Evolutionary conservation across 1,140 invertebrate species (phyloP).

Genomic region (Medauroidea extradentata): DNA sequence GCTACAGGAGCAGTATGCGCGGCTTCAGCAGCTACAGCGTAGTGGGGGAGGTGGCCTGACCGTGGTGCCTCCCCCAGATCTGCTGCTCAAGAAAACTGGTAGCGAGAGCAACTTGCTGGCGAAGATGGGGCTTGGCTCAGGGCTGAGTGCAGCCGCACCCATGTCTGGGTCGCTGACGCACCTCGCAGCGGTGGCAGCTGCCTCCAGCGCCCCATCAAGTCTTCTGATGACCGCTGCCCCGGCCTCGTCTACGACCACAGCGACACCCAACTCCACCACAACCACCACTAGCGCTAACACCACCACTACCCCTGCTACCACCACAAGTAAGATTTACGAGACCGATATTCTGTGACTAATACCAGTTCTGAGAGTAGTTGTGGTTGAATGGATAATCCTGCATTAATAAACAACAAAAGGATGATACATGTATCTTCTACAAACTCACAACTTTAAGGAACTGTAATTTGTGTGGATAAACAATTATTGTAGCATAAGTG

Average conservation of each 20-base stretch:
- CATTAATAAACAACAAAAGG: no score
- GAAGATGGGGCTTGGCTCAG: slow-evolving; percentile 66
- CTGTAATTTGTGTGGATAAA: no score
- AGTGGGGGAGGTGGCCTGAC: slow-evolving; percentile 60
- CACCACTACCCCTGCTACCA: slow-evolving; percentile 30
- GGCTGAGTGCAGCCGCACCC: slow-evolving; percentile 52
- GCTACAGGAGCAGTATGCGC: slow-evolving; percentile 82
- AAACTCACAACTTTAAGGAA: no score
- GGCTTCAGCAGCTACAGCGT: slow-evolving; percentile 78
- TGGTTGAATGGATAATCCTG: background rate
- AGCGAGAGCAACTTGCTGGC: slow-evolving; percentile 80
- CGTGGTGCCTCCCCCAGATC: slow-evolving; percentile 52
- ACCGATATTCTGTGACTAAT: slow-evolving; percentile 78
- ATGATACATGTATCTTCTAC: no score
- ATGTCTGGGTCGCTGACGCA: slow-evolving; percentile 61
- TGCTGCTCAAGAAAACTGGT: slow-evolving; percentile 79
- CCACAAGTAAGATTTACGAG: slow-evolving; percentile 76
- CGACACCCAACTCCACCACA: background rate
- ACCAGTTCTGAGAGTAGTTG: background rate
- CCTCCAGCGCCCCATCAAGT: slow-evolving; percentile 3
- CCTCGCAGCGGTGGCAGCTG: slow-evolving; percentile 41
- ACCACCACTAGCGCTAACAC: slow-evolving; percentile 28
- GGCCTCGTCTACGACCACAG: background rate
- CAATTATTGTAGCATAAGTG: no score
- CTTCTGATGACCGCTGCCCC: background rate